Base-by-base conservation (phyloP, 1,140 invertebrate genomes). In the Cydia splendana region DNA sequence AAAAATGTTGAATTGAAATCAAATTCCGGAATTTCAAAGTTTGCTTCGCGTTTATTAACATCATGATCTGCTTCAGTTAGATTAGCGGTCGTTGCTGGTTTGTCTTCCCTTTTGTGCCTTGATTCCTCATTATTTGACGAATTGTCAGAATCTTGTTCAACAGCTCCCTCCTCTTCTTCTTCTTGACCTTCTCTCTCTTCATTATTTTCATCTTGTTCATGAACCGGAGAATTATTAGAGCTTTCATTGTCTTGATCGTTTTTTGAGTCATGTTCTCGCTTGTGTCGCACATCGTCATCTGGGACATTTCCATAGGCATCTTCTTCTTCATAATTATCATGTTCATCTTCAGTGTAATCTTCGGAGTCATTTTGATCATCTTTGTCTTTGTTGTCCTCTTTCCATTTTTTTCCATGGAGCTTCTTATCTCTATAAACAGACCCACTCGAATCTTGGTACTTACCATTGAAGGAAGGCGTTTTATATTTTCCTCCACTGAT, bases 401-500 rank as follows among this genome's bases (percentile, higher is more conserved):
- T 85, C 90, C 90, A 93, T 81, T 91, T 88, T 78, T 91, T 75
- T 2, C 84, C 87, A 75, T 93, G 84, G 42, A 84, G 42, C 6
- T 83, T 24, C 78, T 91, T 79, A 57, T 93, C 84, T 74, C 84
- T 85, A 20, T 87, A 81, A 67, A 82, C 80, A 67, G 84, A 87
- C 71, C 87, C 85, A 75, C 82, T 79, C n/a, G 78, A 87, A 78
- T 93, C 90, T 78, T 89, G 80, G 76, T 88, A 88, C 20, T 77
- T 85, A 73, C 74, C 77, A 79, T 34, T 82, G 0, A 87, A 67
- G 2, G 88, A 79, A 6, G 89, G 87, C 78, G 80, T 85, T 87
- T 93, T 92, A 76, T 88, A 93, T 84, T 91, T 90, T 24, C 91
- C 93, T 57, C 77, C 82, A 78, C 89, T 93, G 1, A 78, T 67